Evolutionary conservation across 2,888 invertebrate species (phyloP).

Genomic region (Brenthis daphne): DNA sequence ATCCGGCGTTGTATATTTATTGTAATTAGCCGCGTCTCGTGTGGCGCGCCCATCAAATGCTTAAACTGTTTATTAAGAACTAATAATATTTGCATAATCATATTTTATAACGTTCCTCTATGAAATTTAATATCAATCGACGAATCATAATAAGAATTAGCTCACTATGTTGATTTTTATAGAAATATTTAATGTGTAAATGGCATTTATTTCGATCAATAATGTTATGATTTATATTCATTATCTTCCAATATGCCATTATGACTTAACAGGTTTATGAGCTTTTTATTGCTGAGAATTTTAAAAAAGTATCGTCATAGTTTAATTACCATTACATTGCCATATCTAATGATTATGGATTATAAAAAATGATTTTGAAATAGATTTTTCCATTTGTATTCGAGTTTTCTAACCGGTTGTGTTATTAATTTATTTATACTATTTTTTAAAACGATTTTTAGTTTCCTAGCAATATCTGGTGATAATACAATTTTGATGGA

Average conservation of each 20-base stretch:
- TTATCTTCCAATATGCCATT: conserved; percentile 43
- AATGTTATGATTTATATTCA: conserved; percentile 60
- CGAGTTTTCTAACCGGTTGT: neutral
- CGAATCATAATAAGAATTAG: conserved; percentile 74
- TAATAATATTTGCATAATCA: conserved; percentile 80
- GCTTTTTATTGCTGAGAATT: conserved; percentile 40
- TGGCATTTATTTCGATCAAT: conserved; percentile 64
- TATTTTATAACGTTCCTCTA: conserved; percentile 67
- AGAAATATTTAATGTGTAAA: conserved; percentile 59
- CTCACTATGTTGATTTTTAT: conserved; percentile 60
- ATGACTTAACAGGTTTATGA: conserved; percentile 50
- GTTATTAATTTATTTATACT: neutral
- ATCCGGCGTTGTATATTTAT: conserved; percentile 79
- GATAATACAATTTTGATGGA: neutral
- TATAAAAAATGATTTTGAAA: conserved; percentile 9
- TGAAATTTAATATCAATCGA: conserved; percentile 77
- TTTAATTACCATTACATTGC: conserved; percentile 34
- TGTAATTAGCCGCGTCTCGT: conserved; percentile 68
- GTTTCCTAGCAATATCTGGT: neutral
- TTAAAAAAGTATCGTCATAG: conserved; percentile 24
- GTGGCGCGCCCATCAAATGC: conserved; percentile 68
- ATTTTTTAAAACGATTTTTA: neutral
- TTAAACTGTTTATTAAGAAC: conserved; percentile 78
- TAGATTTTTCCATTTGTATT: conserved; percentile 10
- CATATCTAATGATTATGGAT: conserved; percentile 22